Percentiles rank a stretch among this genome's conserved stretches.
Evolutionary conservation across 2,113 vertebrate genomes (phyloP).

Genomic region (Poicephalus gulielmi): DNA sequence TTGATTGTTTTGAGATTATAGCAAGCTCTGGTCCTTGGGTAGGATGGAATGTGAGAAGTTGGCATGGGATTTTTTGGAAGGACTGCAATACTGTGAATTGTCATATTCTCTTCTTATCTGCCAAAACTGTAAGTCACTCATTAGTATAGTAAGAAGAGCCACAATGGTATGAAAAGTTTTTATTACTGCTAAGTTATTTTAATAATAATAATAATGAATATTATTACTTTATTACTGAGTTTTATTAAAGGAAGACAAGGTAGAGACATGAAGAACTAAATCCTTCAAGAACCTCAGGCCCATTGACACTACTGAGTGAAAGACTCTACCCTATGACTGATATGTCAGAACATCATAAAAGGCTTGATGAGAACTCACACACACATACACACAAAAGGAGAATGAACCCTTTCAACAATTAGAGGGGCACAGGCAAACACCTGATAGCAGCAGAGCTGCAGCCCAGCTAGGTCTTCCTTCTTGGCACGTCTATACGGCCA

Average conservation of each 20-base stretch:
- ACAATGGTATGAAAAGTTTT: not conserved
- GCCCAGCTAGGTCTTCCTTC: not conserved
- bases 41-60: not conserved
- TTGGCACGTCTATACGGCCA: not conserved
- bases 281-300: not conserved
- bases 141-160: not conserved
- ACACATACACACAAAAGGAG: fast-evolving
- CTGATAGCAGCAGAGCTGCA: not conserved
- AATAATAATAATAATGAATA: not conserved
- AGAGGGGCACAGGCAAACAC: not conserved
- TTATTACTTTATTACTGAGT: not conserved
- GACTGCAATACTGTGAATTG: not conserved
- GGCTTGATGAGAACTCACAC: no score
- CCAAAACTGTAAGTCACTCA: not conserved
- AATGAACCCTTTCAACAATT: not conserved
- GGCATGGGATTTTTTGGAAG: fast-evolving
- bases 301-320: not conserved
- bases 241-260: not conserved
- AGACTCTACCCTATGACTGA: not conserved
- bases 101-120: not conserved
- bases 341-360: not conserved
- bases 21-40: not conserved
- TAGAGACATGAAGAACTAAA: not conserved
- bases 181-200: not conserved
- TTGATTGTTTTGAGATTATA: not conserved